phyloP scores from a whole-genome alignment of 1,140 invertebrate genomes.

The Penaeus indicus region DNA sequence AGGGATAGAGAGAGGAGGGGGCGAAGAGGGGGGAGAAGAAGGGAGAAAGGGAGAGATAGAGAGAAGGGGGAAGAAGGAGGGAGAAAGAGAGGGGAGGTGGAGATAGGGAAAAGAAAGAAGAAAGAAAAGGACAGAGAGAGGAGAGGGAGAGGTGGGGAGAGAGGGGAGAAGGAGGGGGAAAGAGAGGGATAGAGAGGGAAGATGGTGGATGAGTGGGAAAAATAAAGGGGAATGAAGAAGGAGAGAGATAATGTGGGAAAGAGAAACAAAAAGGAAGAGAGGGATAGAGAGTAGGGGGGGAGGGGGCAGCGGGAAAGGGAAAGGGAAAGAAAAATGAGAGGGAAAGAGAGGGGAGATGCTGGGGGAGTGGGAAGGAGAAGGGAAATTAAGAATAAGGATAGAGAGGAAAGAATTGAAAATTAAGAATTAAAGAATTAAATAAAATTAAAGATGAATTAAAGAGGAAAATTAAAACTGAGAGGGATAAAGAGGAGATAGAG shows the following conservation, averaged over 20 bases:
- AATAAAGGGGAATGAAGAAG: neutral
- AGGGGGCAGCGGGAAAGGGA: too few species aligned
- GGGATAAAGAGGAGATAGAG: neutral
- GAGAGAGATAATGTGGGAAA: neutral
- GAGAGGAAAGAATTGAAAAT: neutral
- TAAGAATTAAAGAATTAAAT: neutral
- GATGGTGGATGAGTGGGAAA: too few species aligned
- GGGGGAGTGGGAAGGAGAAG: neutral
- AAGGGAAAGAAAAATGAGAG: too few species aligned
- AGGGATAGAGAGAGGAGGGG: too few species aligned
- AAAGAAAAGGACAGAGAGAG: neutral
- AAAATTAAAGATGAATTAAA: neutral
- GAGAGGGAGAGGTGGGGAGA: neutral
- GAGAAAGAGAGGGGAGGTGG: neutral
- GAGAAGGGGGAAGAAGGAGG: neutral
- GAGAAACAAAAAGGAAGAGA: conserved; percentile 10
- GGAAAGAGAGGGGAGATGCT: too few species aligned
- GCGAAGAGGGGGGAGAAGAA: too few species aligned
- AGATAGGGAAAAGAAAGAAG: neutral
- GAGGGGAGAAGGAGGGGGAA: neutral
- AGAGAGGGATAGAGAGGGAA: neutral
- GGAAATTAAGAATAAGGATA: neutral
- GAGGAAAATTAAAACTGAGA: too few species aligned
- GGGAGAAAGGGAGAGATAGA: neutral
- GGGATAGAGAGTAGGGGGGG: neutral